Base-by-base conservation (phyloP, 2,113 vertebrate genomes). In the Mastomys natalensis region DNA sequence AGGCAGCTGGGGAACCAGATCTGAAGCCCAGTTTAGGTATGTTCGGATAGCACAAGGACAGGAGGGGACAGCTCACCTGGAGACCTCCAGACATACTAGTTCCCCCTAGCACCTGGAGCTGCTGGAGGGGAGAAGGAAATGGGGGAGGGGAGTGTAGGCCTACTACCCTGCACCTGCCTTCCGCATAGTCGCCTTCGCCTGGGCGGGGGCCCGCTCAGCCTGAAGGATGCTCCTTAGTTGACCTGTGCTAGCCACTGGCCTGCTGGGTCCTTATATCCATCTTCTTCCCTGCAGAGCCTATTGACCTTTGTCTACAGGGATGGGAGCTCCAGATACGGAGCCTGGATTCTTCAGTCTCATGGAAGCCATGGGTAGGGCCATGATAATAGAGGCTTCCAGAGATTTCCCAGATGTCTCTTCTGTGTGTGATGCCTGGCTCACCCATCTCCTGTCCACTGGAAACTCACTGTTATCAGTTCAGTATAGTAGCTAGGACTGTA, bases 281-380 rank as follows among this genome's bases (percentile, higher is more conserved):
- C 2, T 10, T 15, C 81, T 29, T 78, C 29, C 48, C 31, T 73
- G 7, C 5, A 16, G 48, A 51, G 45, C 70, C 58, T 87, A 37
- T 76, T 96, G 53, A 94, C 91, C 86, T 97, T 96, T 97, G 95
- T 53, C 78, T 92, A 58, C 58, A 60, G 1, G 3, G 34, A 43
- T 95, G 84, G 89, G 74, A 84, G 80, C 76, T 77, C 77, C 58
- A 86, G 62, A 55, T 60, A 43, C 72, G 85, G 53, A 90, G 26
- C 22, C 70, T 62, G 91, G 70, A 95, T 97, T 95, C 96, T 87
- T 81, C 84, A 72, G 31, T 70, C 84, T 93, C 84, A 0, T 48
- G 55, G 97, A 97, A 96, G 97, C 97, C 45, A 15, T 0, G 0
- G 68, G 66, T 43, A n/a, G 86, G 34, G 22, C 40, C 34, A 48